Evolutionary conservation across 2,113 vertebrate species (phyloP), one percentile per base, ranked within the genome.

Genomic region (Neolamprologus cancellatus): DNA sequence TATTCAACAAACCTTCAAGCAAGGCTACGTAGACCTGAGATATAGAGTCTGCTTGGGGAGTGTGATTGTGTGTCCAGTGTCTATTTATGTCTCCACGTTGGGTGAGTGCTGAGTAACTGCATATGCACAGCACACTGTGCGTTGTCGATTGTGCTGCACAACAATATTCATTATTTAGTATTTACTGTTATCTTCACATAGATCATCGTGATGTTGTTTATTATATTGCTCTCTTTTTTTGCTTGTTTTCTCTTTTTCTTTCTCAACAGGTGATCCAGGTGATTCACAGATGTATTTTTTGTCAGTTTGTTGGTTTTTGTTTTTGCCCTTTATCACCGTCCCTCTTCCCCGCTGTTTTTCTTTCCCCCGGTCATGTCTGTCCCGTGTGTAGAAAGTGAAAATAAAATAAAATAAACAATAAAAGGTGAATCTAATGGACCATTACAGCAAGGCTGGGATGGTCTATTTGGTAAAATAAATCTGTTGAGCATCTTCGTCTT

Each of bases 391-490:
- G 20, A 3, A 54, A 54, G 48, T 52, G 48, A n/a, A 52, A 52
- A 11, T n/a, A 10, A 52, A 10, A 52, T n/a, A 52, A 17, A 48
- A 0, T 48, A 48, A 52, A 52, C 50, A 52, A 52, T 20, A 11
- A 52, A 20, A 52, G 18, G 50, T 52, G 18, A 52, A 52, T 52
- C 50, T 0, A 52, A 52, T 52, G 0, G 48, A 52, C 48, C 50
- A 52, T 0, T 10, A 52, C 0, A 0, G 9, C 50, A 8, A 48
- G 5, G 50, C 6, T 5, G 20, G 0, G 53, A 14, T 55, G 53
- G 12, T 55, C 20, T 4, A 14, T 55, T 55, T 55, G 53, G 53
- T 55, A 2, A 25, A 3, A 1, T 25, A 55, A 14, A 25, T 55
- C 20, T 0, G 4, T 25, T 25, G 53, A 0, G 53, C 23, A 25